These are phyloP conservation scores for Peromyscus aztecus DNA, from an alignment of 2,797 vertebrate species.

Conservation along the genomic window DNA sequence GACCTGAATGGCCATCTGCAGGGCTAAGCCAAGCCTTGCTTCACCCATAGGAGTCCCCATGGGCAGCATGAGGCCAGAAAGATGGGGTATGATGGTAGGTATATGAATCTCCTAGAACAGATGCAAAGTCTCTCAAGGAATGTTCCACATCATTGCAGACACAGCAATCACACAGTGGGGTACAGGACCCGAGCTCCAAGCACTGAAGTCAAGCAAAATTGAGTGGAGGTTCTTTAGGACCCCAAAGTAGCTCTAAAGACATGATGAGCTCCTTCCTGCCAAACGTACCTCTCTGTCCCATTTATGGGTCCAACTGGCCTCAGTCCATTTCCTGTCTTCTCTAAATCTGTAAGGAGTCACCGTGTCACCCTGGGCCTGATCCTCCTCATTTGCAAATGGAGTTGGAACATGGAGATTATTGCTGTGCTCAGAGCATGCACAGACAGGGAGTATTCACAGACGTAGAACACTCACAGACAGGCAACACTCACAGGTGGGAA, in stretches of 20 bases:
- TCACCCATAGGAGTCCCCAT: neutral
- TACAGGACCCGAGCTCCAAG: neutral
- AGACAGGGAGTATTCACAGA: neutral
- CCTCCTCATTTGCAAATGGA: neutral
- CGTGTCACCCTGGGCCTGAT: neutral
- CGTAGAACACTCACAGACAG: neutral
- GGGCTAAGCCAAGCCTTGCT: neutral
- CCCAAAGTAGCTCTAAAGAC: neutral
- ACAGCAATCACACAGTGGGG: neutral
- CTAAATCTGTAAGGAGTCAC: neutral
- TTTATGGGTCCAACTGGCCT: neutral
- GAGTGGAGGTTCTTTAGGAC: neutral
- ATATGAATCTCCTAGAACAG: neutral
- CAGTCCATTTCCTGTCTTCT: rapidly evolving
- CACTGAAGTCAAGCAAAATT: neutral
- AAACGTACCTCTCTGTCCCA: neutral
- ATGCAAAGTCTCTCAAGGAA: neutral
- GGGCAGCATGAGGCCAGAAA: neutral
- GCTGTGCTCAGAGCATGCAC: neutral
- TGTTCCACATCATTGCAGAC: neutral
- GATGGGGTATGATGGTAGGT: too few relatives aligned
- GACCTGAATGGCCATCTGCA: neutral
- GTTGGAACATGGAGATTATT: rapidly evolving
- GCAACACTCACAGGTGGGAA: neutral
- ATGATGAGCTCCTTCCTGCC: rapidly evolving